Evolutionary conservation across 2,888 invertebrate genomes (phyloP).

Genomic region (Theretra japonica): DNA sequence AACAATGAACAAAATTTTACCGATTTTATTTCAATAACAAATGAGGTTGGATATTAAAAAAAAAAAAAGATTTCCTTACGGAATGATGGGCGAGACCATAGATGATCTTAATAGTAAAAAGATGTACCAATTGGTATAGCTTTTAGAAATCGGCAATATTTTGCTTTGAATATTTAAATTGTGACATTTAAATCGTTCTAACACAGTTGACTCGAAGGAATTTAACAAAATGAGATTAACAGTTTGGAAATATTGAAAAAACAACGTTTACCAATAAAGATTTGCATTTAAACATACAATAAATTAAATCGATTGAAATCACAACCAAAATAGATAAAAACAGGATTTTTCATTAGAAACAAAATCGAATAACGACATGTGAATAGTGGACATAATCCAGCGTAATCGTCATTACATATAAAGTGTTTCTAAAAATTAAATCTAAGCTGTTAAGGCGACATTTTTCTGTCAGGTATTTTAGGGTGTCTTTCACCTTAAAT

Average conservation of each 20-base stretch:
- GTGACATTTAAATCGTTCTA: background rate
- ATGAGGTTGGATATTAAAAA: background rate
- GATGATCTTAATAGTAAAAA: background rate
- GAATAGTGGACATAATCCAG: slow-evolving; percentile 14
- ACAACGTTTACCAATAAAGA: slow-evolving; percentile 39
- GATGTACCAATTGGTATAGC: background rate
- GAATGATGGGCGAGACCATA: background rate
- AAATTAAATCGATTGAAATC: slow-evolving; percentile 56
- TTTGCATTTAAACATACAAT: slow-evolving; percentile 35
- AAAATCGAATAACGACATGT: slow-evolving; percentile 35
- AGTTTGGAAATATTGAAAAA: slow-evolving; percentile 36
- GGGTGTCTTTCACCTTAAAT: background rate
- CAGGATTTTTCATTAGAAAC: slow-evolving; percentile 44
- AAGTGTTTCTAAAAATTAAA: slow-evolving; percentile 6
- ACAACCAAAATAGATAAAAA: slow-evolving; percentile 59
- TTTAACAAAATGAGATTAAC: slow-evolving; percentile 26
- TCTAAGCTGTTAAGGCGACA: slow-evolving; percentile 12
- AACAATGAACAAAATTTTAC: background rate
- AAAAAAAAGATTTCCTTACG: background rate
- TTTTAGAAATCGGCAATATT: background rate
- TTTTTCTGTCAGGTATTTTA: background rate
- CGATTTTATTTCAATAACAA: slow-evolving; percentile 12
- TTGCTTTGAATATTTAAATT: background rate
- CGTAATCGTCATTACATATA: background rate
- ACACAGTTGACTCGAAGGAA: background rate